A percentile compares a stretch with the other conserved stretches of the same genome.
Evolutionary conservation across 1,140 invertebrate species (phyloP).

Genomic region (Oryctes rhinoceros): DNA sequence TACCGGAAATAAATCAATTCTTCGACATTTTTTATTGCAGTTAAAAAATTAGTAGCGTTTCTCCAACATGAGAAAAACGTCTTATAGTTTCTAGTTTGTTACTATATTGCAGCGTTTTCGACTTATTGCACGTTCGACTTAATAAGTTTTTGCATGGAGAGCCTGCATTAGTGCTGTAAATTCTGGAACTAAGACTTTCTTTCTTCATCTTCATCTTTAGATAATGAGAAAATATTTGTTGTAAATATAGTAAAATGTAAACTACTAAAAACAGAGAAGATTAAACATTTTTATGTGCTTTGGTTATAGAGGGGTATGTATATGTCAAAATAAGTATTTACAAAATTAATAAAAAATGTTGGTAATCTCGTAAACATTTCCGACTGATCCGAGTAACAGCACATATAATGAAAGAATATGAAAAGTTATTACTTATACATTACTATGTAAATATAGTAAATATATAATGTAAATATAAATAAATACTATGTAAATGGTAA

Average conservation of each 20-base stretch:
- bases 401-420: constrained; percentile 2
- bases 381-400: background rate
- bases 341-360: background rate
- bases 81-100: too few relatives aligned
- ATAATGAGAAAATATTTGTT: too few relatives aligned
- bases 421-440: background rate
- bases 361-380: background rate
- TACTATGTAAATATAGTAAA: too few relatives aligned
- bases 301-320: background rate
- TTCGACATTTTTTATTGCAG: too few relatives aligned
- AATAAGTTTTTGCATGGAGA: background rate
- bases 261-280: background rate
- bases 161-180: background rate
- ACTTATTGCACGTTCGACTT: background rate
- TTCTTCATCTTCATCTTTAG: too few relatives aligned
- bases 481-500: background rate
- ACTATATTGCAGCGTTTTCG: background rate
- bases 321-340: background rate
- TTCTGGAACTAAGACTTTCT: background rate
- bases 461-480: too few relatives aligned
- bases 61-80: too few relatives aligned
- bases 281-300: background rate
- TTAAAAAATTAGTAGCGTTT: too few relatives aligned
- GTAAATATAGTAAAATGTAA: too few relatives aligned
- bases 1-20: too few relatives aligned